phyloP scores from a whole-genome alignment of 2,113 vertebrate species.

The Amphiprion ocellaris region DNA sequence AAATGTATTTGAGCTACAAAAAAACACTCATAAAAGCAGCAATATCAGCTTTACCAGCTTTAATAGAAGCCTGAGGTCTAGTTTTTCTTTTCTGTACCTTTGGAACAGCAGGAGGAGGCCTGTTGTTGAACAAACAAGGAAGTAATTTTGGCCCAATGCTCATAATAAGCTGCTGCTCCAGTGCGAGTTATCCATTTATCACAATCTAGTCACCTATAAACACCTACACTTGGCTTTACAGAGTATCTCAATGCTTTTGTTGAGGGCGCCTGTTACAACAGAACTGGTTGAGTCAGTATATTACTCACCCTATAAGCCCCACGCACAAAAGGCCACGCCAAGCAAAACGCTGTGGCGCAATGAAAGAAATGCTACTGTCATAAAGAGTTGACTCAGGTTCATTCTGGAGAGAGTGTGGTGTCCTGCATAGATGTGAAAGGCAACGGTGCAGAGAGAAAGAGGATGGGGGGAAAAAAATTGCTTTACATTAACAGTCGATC shows the following conservation, averaged over 20 bases:
- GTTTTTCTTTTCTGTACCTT: not conserved
- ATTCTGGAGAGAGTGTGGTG: not conserved
- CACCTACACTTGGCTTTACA: not conserved
- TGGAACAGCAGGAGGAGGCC: constrained; percentile 9
- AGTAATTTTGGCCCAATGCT: not conserved
- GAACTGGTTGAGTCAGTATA: not conserved
- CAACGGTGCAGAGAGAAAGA: not conserved
- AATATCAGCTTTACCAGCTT: not conserved
- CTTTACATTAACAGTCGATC: constrained; percentile 6
- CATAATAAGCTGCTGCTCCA: not conserved
- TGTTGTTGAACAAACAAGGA: constrained; percentile 4
- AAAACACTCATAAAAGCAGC: constrained; percentile 12
- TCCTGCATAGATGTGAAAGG: constrained; percentile 67
- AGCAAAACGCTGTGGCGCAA: not conserved
- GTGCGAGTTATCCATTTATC: too few relatives aligned
- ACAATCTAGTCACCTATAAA: not conserved
- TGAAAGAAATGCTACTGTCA: not conserved
- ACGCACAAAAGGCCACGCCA: too few relatives aligned
- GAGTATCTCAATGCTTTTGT: not conserved
- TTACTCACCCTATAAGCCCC: too few relatives aligned
- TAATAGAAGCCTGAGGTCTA: constrained; percentile 20
- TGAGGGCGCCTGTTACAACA: not conserved
- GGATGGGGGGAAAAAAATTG: not conserved
- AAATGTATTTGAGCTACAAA: not conserved
- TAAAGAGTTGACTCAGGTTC: not conserved